Base-by-base conservation (phyloP, 2,888 invertebrate species). In the Andrena hattorfiana region DNA sequence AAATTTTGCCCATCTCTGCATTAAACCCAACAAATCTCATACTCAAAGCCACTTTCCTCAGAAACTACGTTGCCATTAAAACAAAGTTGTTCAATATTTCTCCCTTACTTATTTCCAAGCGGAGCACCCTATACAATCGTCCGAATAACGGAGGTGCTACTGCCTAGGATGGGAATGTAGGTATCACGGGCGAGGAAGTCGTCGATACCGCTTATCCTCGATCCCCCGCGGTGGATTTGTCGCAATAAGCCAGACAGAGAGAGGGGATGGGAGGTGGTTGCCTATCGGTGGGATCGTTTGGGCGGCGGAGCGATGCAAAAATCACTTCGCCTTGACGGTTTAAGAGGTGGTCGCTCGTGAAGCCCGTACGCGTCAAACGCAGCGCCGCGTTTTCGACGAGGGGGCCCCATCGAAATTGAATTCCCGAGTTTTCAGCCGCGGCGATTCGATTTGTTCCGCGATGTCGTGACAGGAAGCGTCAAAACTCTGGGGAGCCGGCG, bases 371-470 rank as follows among this genome's bases (percentile, higher is more conserved):
- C 75, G 81, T 84, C 81, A 77, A 81, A 73, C 68, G 76, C 76
- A 78, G 81, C 30, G 23, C 26, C 66, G 75, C 67, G 76, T 74
- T 81, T 75, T 75, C 72, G 68, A 48, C 69, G 69, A 75, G 42
- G 67, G 42, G 74, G 64, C 23, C 51, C 49, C 73, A 74, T 82
- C 70, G 79, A 83, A 88, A 87, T 87, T 83, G 83, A 87, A 79
- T 87, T 87, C 79, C 74, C 73, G 77, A 83, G 86, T 83, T 87
- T 81, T 72, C 75, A 77, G 60, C 70, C 79, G 77, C 75, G 81
- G 66, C 79, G 76, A 83, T 87, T 87, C 79, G 86, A 87, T 88
- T 85, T 78, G 86, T 77, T 63, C 77, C 67, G 72, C 67, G 68
- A 74, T 63, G 75, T 87, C 79, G 84, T 84, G 84, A 84, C 82